Evolutionary conservation across 1,140 invertebrate genomes (phyloP).

Genomic region (Archivesica marissinica): DNA sequence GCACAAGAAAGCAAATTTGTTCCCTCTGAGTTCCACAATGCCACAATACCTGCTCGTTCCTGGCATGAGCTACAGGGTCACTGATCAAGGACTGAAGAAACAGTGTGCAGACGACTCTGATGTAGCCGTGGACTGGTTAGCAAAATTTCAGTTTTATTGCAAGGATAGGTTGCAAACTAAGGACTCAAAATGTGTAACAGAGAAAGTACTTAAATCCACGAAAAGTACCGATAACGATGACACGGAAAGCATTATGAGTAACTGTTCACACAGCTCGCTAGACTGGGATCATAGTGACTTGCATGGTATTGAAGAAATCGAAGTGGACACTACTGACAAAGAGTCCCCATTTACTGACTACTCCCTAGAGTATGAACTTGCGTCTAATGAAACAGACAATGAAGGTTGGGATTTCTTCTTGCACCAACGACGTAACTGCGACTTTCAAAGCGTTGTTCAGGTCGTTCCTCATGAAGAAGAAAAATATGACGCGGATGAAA

Average conservation of each 20-base stretch:
- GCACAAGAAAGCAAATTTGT: constrained; percentile 64
- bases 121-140: constrained; percentile 75
- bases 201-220: constrained; percentile 50
- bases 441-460: constrained; percentile 76
- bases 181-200: constrained; percentile 70
- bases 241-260: constrained; percentile 66
- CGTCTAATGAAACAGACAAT: constrained; percentile 76
- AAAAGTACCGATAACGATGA: constrained; percentile 66
- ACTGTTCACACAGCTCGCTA: constrained; percentile 59
- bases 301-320: constrained; percentile 65
- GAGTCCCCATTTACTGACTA: constrained; percentile 76
- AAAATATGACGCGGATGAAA: constrained; percentile 19
- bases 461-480: constrained; percentile 58
- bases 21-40: constrained; percentile 68
- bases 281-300: constrained; percentile 74
- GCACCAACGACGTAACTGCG: constrained; percentile 74
- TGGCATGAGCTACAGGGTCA: constrained; percentile 73
- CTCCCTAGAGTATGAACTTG: constrained; percentile 77
- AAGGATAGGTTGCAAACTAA: constrained; percentile 75
- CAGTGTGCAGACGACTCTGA: constrained; percentile 67
- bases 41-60: constrained; percentile 67
- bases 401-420: constrained; percentile 80
- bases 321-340: constrained; percentile 65
- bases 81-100: constrained; percentile 41
- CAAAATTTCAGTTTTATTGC: constrained; percentile 78